These are phyloP conservation scores for Nycteola revayana DNA, from an alignment of 2,888 invertebrate species.

Conservation along the genomic window DNA sequence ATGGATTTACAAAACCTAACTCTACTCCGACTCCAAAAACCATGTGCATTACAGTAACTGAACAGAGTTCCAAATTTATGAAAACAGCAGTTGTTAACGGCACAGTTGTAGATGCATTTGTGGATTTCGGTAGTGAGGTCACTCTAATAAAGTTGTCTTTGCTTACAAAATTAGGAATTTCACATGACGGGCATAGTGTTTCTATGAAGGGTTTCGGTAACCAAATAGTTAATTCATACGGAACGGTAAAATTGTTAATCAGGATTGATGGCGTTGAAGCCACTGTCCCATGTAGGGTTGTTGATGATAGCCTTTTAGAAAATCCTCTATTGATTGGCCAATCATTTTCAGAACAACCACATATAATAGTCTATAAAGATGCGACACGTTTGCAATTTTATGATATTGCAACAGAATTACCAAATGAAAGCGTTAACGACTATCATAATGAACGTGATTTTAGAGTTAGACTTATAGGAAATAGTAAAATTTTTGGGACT, in stretches of 20 bases:
- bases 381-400: not conserved
- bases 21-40: no score
- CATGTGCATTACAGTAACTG: conserved; percentile 1
- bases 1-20: no score
- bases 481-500: not conserved
- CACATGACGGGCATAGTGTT: not conserved
- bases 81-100: conserved; percentile 2
- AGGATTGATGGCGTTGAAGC: conserved; percentile 1
- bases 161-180: not conserved
- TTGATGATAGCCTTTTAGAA: conserved; percentile 1
- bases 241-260: not conserved
- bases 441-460: not conserved
- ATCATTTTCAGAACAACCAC: conserved; percentile 2
- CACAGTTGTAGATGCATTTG: not conserved
- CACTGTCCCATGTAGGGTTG: not conserved
- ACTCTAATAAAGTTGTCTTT: not conserved
- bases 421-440: not conserved
- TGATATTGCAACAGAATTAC: not conserved
- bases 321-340: conserved; percentile 1
- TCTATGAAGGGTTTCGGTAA: conserved; percentile 5
- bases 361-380: not conserved
- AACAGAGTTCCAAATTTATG: not conserved
- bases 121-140: conserved; percentile 8
- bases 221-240: not conserved
- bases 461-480: not conserved